Conservation (phyloP, 2,113 vertebrate genomes). For the Cynocephalus volans region DNA sequence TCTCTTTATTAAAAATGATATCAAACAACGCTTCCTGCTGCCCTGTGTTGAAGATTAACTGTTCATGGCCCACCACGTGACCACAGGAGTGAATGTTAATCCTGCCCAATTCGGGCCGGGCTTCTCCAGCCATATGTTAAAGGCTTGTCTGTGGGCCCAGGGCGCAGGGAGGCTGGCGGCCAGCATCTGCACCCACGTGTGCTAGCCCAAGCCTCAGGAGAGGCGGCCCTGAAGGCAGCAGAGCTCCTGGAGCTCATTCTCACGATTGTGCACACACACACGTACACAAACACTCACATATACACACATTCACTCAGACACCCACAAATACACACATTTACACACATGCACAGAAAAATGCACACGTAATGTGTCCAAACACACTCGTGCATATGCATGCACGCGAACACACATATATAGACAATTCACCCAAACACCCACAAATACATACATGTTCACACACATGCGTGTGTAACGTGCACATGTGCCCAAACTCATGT, state of each 20-base stretch:
- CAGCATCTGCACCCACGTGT: rapidly evolving
- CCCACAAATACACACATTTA: too few relatives aligned
- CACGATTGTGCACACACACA: neutral
- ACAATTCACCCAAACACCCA: too few relatives aligned
- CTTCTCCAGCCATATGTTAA: neutral
- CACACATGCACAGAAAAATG: neutral
- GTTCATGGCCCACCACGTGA: slow-evolving; percentile 77
- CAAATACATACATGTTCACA: too few relatives aligned
- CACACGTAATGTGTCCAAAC: too few relatives aligned
- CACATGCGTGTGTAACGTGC: too few relatives aligned
- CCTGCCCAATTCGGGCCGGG: neutral
- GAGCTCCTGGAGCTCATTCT: rapidly evolving
- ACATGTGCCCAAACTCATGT: too few relatives aligned
- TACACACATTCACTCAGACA: neutral
- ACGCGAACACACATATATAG: too few relatives aligned
- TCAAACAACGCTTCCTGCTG: slow-evolving; percentile 83
- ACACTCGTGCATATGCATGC: neutral
- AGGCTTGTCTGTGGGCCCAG: neutral
- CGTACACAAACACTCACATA: neutral
- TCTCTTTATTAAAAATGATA: slow-evolving; percentile 87
- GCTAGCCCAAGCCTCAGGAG: neutral
- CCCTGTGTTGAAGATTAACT: slow-evolving; percentile 84
- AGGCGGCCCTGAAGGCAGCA: neutral
- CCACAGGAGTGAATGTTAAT: slow-evolving; percentile 46
- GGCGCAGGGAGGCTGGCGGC: neutral